Evolutionary conservation across 2,113 vertebrate species (phyloP), one percentile per base, ranked within the genome.

Genomic region (Pteruthius melanotis): DNA sequence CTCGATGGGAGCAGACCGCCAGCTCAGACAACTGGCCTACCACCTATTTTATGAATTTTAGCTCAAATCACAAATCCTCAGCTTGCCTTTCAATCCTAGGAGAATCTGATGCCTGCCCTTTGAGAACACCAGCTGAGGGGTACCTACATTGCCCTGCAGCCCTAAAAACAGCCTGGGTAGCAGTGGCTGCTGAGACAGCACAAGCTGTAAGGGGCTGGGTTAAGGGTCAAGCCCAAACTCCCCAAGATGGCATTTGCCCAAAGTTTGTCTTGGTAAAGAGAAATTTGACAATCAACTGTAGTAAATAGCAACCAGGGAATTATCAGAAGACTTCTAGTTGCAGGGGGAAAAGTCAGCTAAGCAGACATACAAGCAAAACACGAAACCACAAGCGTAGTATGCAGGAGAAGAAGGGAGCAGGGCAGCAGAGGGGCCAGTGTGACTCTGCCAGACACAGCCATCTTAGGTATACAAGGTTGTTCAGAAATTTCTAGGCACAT

Each of bases 311-410:
- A 39, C 15, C 3, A 6, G 54, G 35, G 30, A 50, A 42, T 28
- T 52, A 47, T 21, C 17, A 40, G 4, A 35, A 89, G 22, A 60
- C 22, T 83, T 49, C 7, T 7, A 45, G 15, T 9, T 35, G 20
- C 13, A 21, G 6, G 9, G 9, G 26, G 2, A 1, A 30, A 80
- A 40, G 45, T 24, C 66, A 80, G 68, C 26, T 24, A 54, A 61
- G 30, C 12, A 60, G 42, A 40, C 15, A 8, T 7, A 33, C 0
- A 59, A 59, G 10, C 16, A 63, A 42, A 87, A n/a, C 3, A 9
- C 0, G 0, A 40, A 35, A 49, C 8, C 9, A 2, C 2, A 6
- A 57, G 2, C 5, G 19, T 2, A 27, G n/a, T 0, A 1, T 10
- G 27, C 31, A 44, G 77, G 20, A 57, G 49, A 66, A 33, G 22